These are phyloP conservation scores for Thunnus maccoyii DNA, from an alignment of 2,113 vertebrate genomes.

Conservation along the genomic window DNA sequence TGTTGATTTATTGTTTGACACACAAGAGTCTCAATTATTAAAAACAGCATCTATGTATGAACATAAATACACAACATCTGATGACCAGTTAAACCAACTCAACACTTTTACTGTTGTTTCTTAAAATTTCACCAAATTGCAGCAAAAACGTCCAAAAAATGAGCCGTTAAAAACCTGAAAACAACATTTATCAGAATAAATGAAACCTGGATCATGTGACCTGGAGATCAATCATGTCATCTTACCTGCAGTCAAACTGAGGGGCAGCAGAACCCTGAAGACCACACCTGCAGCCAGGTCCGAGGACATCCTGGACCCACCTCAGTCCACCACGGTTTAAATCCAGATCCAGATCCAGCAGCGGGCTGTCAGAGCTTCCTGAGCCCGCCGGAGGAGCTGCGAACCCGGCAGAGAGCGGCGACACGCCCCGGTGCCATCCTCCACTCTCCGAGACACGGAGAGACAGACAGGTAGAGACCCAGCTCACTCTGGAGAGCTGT, in stretches of 20 bases:
- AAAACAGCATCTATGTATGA: too few species aligned
- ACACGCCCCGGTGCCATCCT: constrained; percentile 43
- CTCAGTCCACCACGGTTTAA: background rate
- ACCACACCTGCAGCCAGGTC: constrained; percentile 44
- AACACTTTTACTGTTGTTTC: too few species aligned
- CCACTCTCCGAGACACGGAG: background rate
- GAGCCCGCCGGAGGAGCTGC: background rate
- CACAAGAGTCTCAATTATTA: too few species aligned
- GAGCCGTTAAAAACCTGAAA: too few species aligned
- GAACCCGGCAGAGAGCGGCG: background rate
- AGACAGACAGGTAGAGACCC: background rate
- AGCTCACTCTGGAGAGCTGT: background rate
- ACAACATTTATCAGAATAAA: too few species aligned
- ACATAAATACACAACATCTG: too few species aligned
- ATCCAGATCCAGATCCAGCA: background rate
- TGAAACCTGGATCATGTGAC: too few species aligned
- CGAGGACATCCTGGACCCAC: constrained; percentile 45
- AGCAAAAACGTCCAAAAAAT: too few species aligned
- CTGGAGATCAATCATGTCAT: too few species aligned
- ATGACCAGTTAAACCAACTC: too few species aligned
- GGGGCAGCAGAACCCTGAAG: constrained; percentile 61
- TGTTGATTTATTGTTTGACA: too few species aligned
- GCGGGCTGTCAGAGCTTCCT: constrained; percentile 26
- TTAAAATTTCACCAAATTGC: too few species aligned
- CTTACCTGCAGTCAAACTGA: constrained; percentile 59